Evolutionary conservation across 1,140 invertebrate species (phyloP).

Genomic region (Drosophila malerkotliana): DNA sequence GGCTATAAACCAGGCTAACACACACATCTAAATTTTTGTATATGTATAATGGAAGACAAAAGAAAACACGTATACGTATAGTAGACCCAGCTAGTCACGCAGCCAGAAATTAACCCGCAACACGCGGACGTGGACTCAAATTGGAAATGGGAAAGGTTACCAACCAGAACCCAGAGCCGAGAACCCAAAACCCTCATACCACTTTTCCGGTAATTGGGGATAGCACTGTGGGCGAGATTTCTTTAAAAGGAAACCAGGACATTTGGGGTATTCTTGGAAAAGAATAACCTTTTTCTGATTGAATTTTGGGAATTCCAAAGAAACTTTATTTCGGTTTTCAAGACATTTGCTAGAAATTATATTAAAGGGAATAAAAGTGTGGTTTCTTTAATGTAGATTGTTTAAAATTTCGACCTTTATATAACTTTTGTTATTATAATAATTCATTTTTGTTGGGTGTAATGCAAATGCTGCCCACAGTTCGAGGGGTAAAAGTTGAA

Average conservation of each 20-base stretch:
- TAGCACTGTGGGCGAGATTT: slow-evolving; percentile 19
- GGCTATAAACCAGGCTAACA: slow-evolving; percentile 12
- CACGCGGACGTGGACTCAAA: slow-evolving; percentile 53
- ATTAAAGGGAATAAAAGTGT: no score
- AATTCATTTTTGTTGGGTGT: not conserved
- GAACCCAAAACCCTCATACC: slow-evolving; percentile 9
- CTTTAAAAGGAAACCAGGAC: not conserved
- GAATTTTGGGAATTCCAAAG: not conserved
- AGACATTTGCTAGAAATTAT: no score
- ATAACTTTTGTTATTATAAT: no score
- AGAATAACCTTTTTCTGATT: not conserved
- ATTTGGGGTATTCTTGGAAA: not conserved
- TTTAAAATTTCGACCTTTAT: no score
- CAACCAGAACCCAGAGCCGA: slow-evolving; percentile 8
- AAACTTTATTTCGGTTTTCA: not conserved
- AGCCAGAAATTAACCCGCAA: slow-evolving; percentile 55
- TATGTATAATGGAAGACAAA: not conserved
- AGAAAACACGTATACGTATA: slow-evolving; percentile 5
- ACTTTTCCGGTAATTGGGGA: slow-evolving; percentile 43
- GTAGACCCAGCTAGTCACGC: slow-evolving; percentile 46
- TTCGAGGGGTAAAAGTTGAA: slow-evolving; percentile 26
- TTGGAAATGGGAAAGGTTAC: slow-evolving; percentile 33
- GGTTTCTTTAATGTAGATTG: no score
- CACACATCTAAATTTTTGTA: not conserved
- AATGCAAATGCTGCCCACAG: slow-evolving; percentile 15